Percentiles rank a stretch among this genome's conserved stretches.
These are phyloP conservation scores for Hirtodrosophila trivittata DNA, from an alignment of 2,888 invertebrate species.

Conservation along the genomic window DNA sequence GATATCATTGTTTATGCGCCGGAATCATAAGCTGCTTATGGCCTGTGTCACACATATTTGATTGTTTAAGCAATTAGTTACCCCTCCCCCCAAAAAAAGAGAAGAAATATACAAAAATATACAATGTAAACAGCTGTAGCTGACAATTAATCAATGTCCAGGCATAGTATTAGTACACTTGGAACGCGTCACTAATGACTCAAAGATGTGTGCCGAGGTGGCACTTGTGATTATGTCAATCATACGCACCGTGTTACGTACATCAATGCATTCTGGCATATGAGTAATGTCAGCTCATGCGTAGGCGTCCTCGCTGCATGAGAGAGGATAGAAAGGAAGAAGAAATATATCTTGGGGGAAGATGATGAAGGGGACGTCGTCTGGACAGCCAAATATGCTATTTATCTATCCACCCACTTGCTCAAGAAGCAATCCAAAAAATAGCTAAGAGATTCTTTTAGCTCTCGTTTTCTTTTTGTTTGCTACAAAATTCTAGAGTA, in stretches of 20 bases:
- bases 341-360: background rate
- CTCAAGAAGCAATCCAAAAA: slow-evolving; percentile 10
- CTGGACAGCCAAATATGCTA: slow-evolving; percentile 12
- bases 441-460: slow-evolving; percentile 7
- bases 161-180: slow-evolving; percentile 21
- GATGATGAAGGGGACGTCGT: slow-evolving; percentile 15
- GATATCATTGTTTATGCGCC: background rate
- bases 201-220: background rate
- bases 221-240: slow-evolving; percentile 58
- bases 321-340: background rate
- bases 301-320: slow-evolving; percentile 4
- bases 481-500: slow-evolving; percentile 14
- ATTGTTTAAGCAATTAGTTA: slow-evolving; percentile 49
- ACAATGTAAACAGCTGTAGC: slow-evolving; percentile 43
- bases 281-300: slow-evolving; percentile 30
- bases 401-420: slow-evolving; percentile 4
- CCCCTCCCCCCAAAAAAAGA: background rate
- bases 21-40: slow-evolving; percentile 9
- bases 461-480: slow-evolving; percentile 3
- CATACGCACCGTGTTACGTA: slow-evolving; percentile 62
- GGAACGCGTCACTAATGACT: slow-evolving; percentile 28
- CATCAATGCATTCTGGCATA: slow-evolving; percentile 25
- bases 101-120: slow-evolving; percentile 1
- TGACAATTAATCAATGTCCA: slow-evolving; percentile 71
- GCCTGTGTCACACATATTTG: slow-evolving; percentile 19